phyloP scores from a whole-genome alignment of 2,888 invertebrate genomes.

The Drosophila putrida region DNA sequence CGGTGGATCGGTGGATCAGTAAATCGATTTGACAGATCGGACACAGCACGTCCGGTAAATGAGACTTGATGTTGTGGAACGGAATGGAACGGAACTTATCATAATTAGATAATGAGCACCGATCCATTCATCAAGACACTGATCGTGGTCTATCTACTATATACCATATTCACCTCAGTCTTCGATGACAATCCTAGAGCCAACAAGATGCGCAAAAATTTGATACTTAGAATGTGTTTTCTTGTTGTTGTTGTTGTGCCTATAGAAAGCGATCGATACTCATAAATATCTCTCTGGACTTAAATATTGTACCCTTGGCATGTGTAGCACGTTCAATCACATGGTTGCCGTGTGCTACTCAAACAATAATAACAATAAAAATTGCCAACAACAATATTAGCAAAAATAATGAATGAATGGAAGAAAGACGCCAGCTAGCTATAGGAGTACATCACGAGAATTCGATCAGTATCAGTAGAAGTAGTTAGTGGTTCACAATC shows the following conservation, averaged over 20 bases:
- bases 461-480: background rate
- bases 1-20: conserved; percentile 2
- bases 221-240: conserved; percentile 5
- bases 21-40: conserved; percentile 23
- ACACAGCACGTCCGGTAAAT: conserved; percentile 35
- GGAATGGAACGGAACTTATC: conserved; percentile 60
- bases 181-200: background rate
- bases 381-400: background rate
- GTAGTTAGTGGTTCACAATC: background rate
- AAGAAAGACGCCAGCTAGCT: conserved; percentile 9
- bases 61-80: conserved; percentile 19
- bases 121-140: conserved; percentile 8
- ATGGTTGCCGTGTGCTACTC: conserved; percentile 25
- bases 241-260: conserved; percentile 6
- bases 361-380: conserved; percentile 16
- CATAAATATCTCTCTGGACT: conserved; percentile 16
- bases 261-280: conserved; percentile 40
- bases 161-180: background rate
- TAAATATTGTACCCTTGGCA: conserved; percentile 23
- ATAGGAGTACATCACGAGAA: background rate
- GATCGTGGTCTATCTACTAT: background rate
- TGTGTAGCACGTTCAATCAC: conserved; percentile 52
- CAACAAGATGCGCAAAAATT: conserved; percentile 16
- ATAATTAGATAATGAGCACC: conserved; percentile 74
- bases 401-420: conserved; percentile 9